Evolutionary conservation across 2,888 invertebrate species (phyloP).

Genomic region (Drepanosiphum platanoidis): DNA sequence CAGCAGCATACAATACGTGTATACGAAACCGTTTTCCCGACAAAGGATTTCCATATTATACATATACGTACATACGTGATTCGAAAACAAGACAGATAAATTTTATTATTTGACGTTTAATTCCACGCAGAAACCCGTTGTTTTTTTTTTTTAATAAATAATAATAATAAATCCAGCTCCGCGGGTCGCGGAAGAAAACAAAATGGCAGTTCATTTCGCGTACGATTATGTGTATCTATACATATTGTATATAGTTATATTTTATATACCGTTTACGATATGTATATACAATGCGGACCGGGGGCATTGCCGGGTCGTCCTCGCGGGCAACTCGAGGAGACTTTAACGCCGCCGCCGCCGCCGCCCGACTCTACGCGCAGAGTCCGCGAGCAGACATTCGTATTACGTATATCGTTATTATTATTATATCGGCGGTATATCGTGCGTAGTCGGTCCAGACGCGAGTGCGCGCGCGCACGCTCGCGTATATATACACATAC

Average conservation of each 20-base stretch:
- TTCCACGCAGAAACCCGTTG: constrained; percentile 34
- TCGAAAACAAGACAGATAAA: constrained; percentile 43
- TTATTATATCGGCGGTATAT: constrained; percentile 17
- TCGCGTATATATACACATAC: not conserved
- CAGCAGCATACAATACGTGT: not conserved
- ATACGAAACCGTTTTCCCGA: constrained; percentile 21
- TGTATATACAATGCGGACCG: not conserved
- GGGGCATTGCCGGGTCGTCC: constrained; percentile 15
- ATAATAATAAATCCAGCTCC: constrained; percentile 42
- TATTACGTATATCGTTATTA: constrained; percentile 22
- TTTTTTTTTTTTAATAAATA: constrained; percentile 11
- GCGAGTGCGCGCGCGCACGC: constrained; percentile 3
- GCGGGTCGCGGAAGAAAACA: constrained; percentile 30
- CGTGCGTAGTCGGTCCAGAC: not conserved
- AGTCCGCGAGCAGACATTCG: not conserved
- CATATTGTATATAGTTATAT: not conserved
- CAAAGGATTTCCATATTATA: constrained; percentile 41
- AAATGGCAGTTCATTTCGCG: constrained; percentile 39
- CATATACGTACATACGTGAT: no score
- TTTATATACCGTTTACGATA: not conserved
- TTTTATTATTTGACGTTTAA: constrained; percentile 53
- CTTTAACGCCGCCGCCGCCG: constrained; percentile 41
- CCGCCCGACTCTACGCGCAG: not conserved
- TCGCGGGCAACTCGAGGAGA: constrained; percentile 40
- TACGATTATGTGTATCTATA: not conserved